phyloP scores from a whole-genome alignment of 2,888 invertebrate species.

The Drosophila peninsularis region DNA sequence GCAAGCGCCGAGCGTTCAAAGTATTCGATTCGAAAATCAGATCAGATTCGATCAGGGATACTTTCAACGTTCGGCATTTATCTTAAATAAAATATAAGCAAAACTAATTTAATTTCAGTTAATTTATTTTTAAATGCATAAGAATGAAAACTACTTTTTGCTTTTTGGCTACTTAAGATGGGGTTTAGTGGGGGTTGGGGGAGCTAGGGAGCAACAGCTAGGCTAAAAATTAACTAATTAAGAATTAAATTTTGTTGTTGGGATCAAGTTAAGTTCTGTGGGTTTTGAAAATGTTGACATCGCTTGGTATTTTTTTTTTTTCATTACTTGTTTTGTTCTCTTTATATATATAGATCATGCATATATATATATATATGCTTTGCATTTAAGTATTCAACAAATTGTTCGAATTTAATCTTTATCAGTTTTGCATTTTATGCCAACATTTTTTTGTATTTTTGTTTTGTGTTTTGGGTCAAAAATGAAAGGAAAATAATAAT shows the following conservation, averaged over 20 bases:
- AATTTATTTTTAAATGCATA: constrained; percentile 46
- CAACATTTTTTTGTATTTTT: constrained; percentile 77
- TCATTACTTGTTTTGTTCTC: constrained; percentile 36
- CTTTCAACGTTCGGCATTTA: constrained; percentile 36
- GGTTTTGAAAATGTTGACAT: constrained; percentile 85
- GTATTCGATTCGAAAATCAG: neutral
- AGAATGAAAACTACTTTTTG: constrained; percentile 63
- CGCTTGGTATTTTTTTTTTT: constrained; percentile 75
- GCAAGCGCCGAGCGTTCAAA: constrained; percentile 40
- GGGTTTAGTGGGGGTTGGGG: constrained; percentile 1
- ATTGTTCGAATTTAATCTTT: constrained; percentile 53
- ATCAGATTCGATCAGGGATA: constrained; percentile 1
- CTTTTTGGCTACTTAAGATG: constrained; percentile 48
- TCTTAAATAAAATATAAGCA: constrained; percentile 61
- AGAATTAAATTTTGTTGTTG: constrained; percentile 21
- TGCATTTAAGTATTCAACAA: constrained; percentile 55
- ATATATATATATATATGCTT: constrained; percentile 13
- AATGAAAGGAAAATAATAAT: constrained; percentile 29
- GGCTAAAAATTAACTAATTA: constrained; percentile 44
- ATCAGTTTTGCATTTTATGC: constrained; percentile 82
- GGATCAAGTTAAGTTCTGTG: constrained; percentile 60
- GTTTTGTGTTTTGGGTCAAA: constrained; percentile 27
- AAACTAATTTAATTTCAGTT: constrained; percentile 51
- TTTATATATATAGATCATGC: constrained; percentile 25
- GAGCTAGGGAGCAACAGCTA: constrained; percentile 23